Conservation (phyloP, 2,888 invertebrate species). For the Homarus gammarus region DNA sequence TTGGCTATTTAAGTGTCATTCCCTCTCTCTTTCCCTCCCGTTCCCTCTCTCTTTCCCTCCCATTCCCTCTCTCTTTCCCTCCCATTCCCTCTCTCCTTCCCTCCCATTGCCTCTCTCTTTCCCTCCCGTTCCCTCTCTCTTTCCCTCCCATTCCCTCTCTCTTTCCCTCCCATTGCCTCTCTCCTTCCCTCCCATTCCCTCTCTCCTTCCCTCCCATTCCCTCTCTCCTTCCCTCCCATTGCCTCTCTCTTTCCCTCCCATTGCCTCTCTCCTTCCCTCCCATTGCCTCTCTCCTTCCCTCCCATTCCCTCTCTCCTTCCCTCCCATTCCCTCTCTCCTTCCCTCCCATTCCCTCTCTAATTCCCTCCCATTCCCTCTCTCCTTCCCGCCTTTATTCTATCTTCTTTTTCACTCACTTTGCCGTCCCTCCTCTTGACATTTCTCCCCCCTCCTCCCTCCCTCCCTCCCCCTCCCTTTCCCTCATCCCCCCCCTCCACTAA, state of each 20-base stretch:
- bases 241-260: neutral
- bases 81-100: neutral
- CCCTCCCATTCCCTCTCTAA: neutral
- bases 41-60: neutral
- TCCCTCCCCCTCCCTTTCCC: neutral
- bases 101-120: too few relatives aligned
- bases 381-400: too few relatives aligned
- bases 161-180: slow-evolving; percentile 32
- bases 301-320: neutral
- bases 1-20: too few relatives aligned
- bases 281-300: slow-evolving; percentile 2
- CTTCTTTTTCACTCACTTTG: neutral
- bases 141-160: slow-evolving; percentile 7
- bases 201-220: neutral
- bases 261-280: neutral
- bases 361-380: slow-evolving; percentile 1
- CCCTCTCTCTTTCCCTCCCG: neutral
- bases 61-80: neutral
- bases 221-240: slow-evolving; percentile 1
- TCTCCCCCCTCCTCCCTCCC: neutral
- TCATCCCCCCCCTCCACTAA: neutral
- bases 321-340: neutral
- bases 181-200: neutral
- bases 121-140: neutral
- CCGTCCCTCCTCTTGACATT: neutral